Conservation (phyloP, 2,113 vertebrate genomes). For the Gulo gulo region DNA sequence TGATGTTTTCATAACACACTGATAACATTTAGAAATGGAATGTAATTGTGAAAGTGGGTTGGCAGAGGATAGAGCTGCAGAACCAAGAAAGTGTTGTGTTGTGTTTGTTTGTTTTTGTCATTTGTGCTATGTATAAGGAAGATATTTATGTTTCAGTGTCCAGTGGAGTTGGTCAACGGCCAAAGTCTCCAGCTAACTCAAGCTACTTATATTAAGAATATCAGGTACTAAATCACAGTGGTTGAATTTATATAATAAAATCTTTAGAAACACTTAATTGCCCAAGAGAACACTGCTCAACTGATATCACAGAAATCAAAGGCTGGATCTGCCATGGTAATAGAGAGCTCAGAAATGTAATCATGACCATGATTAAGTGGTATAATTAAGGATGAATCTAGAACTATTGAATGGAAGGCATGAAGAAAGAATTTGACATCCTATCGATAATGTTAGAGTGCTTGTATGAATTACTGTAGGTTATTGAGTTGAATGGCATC, state of each 20-base stretch:
- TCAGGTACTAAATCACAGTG: not conserved
- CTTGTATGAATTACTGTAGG: not conserved
- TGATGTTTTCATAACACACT: not conserved
- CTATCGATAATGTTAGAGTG: conserved; percentile 23
- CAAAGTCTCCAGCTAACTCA: not conserved
- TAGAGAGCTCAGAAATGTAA: conserved; percentile 33
- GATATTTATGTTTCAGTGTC: not conserved
- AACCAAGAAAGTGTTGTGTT: not conserved
- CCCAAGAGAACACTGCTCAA: not conserved
- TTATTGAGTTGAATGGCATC: not conserved
- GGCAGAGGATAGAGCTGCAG: not conserved
- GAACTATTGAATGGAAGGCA: not conserved
- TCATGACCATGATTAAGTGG: conserved; percentile 4
- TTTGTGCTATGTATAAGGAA: not conserved
- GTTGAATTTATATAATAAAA: conserved; percentile 26
- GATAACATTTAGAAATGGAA: not conserved
- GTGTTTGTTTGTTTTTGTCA: not conserved
- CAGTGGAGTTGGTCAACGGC: not conserved
- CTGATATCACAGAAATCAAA: not conserved
- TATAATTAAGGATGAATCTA: conserved; percentile 35
- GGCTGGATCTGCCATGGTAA: not conserved
- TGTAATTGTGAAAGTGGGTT: not conserved
- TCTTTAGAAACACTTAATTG: not conserved
- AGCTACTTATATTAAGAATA: not conserved
- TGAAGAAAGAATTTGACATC: not conserved